Evolutionary conservation across 2,797 vertebrate genomes (phyloP).

Genomic region (Catostomus latipinnis): DNA sequence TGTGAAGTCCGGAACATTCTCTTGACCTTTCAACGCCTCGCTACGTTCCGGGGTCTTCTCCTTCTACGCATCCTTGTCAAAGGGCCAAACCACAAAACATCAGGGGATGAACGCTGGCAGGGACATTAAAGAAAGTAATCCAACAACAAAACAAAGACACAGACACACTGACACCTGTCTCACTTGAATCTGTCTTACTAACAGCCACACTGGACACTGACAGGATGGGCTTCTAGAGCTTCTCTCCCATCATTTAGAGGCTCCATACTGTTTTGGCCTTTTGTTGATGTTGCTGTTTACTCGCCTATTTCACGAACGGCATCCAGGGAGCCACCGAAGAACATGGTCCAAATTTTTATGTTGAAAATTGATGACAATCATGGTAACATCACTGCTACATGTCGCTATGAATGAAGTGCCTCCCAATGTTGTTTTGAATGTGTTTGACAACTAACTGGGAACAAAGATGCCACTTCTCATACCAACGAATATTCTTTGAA

Average conservation of each 20-base stretch:
- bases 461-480: no score
- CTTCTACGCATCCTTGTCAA: slow-evolving; percentile 50
- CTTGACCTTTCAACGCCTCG: slow-evolving; percentile 72
- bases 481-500: no score
- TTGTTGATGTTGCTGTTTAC: slow-evolving; percentile 33
- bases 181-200: slow-evolving; percentile 68
- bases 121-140: slow-evolving; percentile 73
- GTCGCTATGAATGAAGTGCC: background rate
- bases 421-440: background rate
- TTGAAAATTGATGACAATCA: no score
- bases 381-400: no score
- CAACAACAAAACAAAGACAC: slow-evolving; percentile 72
- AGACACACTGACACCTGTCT: slow-evolving; percentile 66
- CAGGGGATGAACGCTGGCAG: slow-evolving; percentile 61
- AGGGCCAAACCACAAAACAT: slow-evolving; percentile 40
- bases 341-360: no score
- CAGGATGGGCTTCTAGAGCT: slow-evolving; percentile 61
- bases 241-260: slow-evolving; percentile 7
- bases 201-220: slow-evolving; percentile 60
- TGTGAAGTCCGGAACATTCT: slow-evolving; percentile 69
- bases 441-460: slow-evolving; percentile 35
- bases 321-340: no score
- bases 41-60: slow-evolving; percentile 59
- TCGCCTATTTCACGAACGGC: background rate
- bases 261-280: slow-evolving; percentile 24